Evolutionary conservation across 1,140 invertebrate species (phyloP).

Genomic region (Diorhabda sublineata): DNA sequence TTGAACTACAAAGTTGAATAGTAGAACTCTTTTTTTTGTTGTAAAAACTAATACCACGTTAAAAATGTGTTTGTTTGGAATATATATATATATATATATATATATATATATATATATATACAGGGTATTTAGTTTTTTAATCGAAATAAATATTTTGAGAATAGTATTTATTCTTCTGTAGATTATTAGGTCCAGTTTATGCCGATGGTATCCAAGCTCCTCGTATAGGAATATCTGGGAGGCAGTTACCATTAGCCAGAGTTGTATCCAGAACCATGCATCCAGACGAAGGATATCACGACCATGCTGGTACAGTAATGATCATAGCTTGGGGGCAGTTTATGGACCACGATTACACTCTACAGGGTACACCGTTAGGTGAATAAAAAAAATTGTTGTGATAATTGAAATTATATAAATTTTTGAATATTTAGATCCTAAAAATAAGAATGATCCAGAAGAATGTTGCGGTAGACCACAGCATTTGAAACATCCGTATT

Average conservation of each 20-base stretch:
- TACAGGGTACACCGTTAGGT: constrained; percentile 83
- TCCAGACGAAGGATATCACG: constrained; percentile 85
- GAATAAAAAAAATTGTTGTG: constrained; percentile 33
- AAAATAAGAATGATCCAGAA: constrained; percentile 81
- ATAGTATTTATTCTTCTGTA: constrained; percentile 36
- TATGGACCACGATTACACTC: constrained; percentile 90
- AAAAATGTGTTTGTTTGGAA: too few species aligned
- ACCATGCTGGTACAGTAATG: constrained; percentile 91
- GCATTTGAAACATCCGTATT: constrained; percentile 82
- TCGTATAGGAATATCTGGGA: constrained; percentile 69
- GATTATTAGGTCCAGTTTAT: constrained; percentile 72
- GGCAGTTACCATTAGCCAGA: constrained; percentile 71
- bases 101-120: too few species aligned
- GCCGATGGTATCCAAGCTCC: constrained; percentile 78
- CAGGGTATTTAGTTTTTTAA: too few species aligned
- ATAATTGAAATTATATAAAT: not conserved
- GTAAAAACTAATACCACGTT: too few species aligned
- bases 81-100: too few species aligned
- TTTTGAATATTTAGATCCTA: constrained; percentile 58
- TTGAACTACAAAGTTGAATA: too few species aligned
- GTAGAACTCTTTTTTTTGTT: too few species aligned
- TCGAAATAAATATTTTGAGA: too few species aligned
- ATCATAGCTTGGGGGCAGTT: constrained; percentile 92
- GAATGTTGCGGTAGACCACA: constrained; percentile 77
- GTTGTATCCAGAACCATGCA: constrained; percentile 86